Evolutionary conservation across 2,888 invertebrate genomes (phyloP).

Genomic region (Ichneumon xanthorius): DNA sequence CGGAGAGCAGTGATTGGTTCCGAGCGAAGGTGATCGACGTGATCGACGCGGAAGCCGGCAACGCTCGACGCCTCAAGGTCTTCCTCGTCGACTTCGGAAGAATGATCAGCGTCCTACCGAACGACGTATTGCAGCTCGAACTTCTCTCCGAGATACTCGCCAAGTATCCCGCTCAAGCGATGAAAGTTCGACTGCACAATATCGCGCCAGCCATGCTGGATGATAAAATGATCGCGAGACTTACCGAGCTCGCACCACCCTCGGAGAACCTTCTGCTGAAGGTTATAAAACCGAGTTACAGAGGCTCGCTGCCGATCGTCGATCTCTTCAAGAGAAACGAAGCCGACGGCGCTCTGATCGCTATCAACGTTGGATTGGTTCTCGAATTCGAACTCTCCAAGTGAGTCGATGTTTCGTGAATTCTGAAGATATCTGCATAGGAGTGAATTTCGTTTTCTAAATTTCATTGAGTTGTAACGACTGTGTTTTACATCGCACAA

Average conservation of each 20-base stretch:
- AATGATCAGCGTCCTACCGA: conserved; percentile 83
- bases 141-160: conserved; percentile 82
- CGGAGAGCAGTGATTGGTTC: conserved; percentile 84
- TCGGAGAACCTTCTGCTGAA: conserved; percentile 87
- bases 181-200: conserved; percentile 87
- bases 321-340: conserved; percentile 90
- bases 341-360: conserved; percentile 88
- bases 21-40: conserved; percentile 85
- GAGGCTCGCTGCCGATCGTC: conserved; percentile 85
- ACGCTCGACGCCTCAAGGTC: conserved; percentile 82
- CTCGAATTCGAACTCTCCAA: conserved; percentile 87
- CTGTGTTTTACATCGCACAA: too few relatives aligned
- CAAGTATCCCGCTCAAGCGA: conserved; percentile 85
- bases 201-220: conserved; percentile 86
- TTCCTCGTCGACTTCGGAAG: conserved; percentile 87
- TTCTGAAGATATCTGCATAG: too few relatives aligned
- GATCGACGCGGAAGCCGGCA: conserved; percentile 72
- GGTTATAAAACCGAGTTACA: conserved; percentile 78
- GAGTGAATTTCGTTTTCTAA: too few relatives aligned
- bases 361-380: conserved; percentile 90
- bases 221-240: conserved; percentile 80
- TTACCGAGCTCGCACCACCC: conserved; percentile 85
- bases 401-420: conserved; percentile 74
- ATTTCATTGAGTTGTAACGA: too few relatives aligned
- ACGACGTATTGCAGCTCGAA: conserved; percentile 84